Evolutionary conservation across 2,888 invertebrate genomes (phyloP).

Genomic region (Mallateleia sp.): DNA sequence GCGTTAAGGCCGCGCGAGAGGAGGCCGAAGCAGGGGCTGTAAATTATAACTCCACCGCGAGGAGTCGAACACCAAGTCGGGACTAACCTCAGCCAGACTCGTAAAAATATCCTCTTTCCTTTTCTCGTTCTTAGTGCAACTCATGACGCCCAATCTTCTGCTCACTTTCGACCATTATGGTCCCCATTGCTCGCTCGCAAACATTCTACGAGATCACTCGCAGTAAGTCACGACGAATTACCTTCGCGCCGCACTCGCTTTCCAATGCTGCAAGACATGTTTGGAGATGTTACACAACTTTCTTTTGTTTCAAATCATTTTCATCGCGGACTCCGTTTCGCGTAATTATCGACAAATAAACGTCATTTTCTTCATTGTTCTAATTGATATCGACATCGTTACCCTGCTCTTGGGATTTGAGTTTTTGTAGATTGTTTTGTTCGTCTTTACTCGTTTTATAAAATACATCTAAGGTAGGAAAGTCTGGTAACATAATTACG

Average conservation of each 20-base stretch:
- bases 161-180: conserved; percentile 83
- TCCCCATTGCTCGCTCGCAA: conserved; percentile 72
- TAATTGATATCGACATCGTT: conserved; percentile 9
- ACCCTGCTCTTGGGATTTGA: too few species aligned
- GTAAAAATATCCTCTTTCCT: conserved; percentile 87
- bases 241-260: conserved; percentile 53
- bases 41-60: conserved; percentile 88
- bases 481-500: not conserved
- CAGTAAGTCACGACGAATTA: conserved; percentile 84
- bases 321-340: conserved; percentile 10
- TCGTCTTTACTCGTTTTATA: too few species aligned
- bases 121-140: conserved; percentile 69
- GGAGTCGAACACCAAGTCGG: conserved; percentile 87
- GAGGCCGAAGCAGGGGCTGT: conserved; percentile 78
- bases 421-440: too few species aligned
- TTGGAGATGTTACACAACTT: conserved; percentile 33
- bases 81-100: conserved; percentile 88
- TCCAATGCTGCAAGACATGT: conserved; percentile 47
- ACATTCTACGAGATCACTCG: conserved; percentile 81
- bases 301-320: conserved; percentile 55
- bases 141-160: conserved; percentile 75
- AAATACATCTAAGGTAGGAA: too few species aligned
- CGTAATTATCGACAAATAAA: not conserved
- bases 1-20: conserved; percentile 80
- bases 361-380: not conserved